These are phyloP conservation scores for Brenthis ino DNA, from an alignment of 2,888 invertebrate species.

Conservation along the genomic window DNA sequence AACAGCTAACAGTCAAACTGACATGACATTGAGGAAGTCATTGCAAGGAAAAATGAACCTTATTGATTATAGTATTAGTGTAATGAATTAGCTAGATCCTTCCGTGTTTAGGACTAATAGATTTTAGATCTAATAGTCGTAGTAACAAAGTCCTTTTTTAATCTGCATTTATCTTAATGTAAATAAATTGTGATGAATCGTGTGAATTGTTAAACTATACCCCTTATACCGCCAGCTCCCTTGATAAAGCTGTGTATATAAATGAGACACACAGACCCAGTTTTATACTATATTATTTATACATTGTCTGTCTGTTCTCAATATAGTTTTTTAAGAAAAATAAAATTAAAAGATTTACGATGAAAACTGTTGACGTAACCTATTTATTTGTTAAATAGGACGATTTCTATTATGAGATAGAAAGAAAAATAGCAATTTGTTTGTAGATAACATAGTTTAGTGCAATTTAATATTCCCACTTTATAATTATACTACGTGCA, in stretches of 20 bases:
- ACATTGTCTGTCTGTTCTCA: conserved; percentile 8
- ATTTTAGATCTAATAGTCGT: conserved; percentile 17
- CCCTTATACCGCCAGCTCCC: conserved; percentile 3
- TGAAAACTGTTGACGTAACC: conserved; percentile 9
- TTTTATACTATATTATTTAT: conserved; percentile 6
- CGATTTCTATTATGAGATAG: neutral
- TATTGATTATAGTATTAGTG: conserved; percentile 24
- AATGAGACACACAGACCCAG: conserved; percentile 13
- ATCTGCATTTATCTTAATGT: conserved; percentile 3
- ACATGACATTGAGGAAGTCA: conserved; percentile 37
- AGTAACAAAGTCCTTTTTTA: conserved; percentile 19
- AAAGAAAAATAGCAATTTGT: too few species aligned
- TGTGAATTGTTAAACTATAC: conserved; percentile 33
- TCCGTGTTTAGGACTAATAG: conserved; percentile 14
- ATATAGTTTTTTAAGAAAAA: conserved; percentile 11
- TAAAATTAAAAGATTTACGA: neutral
- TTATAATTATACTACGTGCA: too few species aligned
- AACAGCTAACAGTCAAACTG: conserved; percentile 38
- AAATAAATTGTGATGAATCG: conserved; percentile 32
- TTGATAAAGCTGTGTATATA: conserved; percentile 23
- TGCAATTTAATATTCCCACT: neutral
- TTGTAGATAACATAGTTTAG: neutral
- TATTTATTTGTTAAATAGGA: conserved; percentile 13
- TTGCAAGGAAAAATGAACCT: conserved; percentile 32
- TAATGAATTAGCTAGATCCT: conserved; percentile 14